Evolutionary conservation across 92 coral and sea anemone genomes (phyloP).

Genomic region (Epizoanthus illoricatus): DNA sequence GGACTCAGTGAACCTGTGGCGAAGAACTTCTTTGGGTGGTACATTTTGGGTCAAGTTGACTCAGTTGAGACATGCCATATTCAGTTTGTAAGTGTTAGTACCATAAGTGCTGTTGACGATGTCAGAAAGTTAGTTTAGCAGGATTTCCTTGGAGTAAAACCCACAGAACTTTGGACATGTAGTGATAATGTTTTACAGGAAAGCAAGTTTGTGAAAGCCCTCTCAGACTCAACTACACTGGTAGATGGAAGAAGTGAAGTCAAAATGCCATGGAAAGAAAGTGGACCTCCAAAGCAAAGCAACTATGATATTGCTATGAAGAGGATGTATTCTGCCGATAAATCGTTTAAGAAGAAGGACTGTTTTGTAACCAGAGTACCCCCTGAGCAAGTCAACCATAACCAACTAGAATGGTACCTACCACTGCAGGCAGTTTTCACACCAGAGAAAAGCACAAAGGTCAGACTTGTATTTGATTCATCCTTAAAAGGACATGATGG

Average conservation of each 20-base stretch:
- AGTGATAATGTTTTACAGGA: constrained; percentile 44
- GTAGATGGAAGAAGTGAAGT: constrained; percentile 51
- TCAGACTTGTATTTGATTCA: constrained; percentile 52
- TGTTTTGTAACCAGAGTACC: constrained; percentile 44
- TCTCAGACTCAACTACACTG: constrained; percentile 42
- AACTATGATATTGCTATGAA: constrained; percentile 60
- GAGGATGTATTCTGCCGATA: constrained; percentile 45
- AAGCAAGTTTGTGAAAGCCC: constrained; percentile 60
- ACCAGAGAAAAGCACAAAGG: constrained; percentile 53
- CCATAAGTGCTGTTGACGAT: constrained; percentile 54
- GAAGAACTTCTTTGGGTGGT: constrained; percentile 66
- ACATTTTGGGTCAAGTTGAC: constrained; percentile 35
- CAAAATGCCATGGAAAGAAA: constrained; percentile 58
- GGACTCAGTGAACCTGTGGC: constrained; percentile 54
- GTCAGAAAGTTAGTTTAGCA: constrained; percentile 50
- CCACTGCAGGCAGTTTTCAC: constrained; percentile 58
- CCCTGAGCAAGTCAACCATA: constrained; percentile 39
- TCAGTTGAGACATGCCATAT: constrained; percentile 16
- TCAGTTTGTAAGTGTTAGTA: constrained; percentile 48
- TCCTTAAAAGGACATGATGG: constrained; percentile 43
- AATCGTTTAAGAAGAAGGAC: constrained; percentile 16
- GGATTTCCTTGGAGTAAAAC: constrained; percentile 66
- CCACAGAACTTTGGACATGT: constrained; percentile 70
- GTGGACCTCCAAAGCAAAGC: constrained; percentile 59
- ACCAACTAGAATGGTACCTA: constrained; percentile 47